Conservation (phyloP, 2,888 invertebrate species). For the Camponotus fellah region DNA sequence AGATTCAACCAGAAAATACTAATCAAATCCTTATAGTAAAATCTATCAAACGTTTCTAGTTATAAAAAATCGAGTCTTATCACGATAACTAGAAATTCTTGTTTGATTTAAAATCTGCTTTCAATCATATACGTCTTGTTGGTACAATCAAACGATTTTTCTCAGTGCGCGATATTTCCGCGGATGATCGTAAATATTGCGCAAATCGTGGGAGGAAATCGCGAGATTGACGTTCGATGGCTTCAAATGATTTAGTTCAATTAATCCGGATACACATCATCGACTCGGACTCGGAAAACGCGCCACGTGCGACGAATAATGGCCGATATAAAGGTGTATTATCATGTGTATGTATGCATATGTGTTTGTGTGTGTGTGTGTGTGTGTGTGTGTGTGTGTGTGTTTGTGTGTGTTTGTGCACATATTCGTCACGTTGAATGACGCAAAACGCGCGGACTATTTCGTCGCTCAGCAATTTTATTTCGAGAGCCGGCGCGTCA, state of each 20-base stretch:
- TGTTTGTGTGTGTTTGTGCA: not conserved
- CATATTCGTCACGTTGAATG: slow-evolving; percentile 68
- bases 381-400: not conserved
- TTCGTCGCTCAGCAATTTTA: slow-evolving; percentile 80
- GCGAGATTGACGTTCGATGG: not conserved
- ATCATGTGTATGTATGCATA: not conserved
- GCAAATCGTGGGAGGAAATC: not conserved
- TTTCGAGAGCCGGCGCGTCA: slow-evolving; percentile 73
- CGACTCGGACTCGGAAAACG: slow-evolving; percentile 25
- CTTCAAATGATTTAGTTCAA: slow-evolving; percentile 58
- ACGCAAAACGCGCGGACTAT: slow-evolving; percentile 81
- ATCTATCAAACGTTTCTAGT: too few relatives aligned
- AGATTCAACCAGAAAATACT: too few relatives aligned
- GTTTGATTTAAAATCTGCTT: too few relatives aligned
- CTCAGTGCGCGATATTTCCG: too few relatives aligned
- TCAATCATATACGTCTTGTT: too few relatives aligned
- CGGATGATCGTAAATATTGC: not conserved
- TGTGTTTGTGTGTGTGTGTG: not conserved
- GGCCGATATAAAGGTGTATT: slow-evolving; percentile 36
- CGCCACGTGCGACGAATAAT: slow-evolving; percentile 56
- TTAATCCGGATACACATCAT: slow-evolving; percentile 62
- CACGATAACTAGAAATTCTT: too few relatives aligned
- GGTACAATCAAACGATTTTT: too few relatives aligned
- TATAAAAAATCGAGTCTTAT: too few relatives aligned
- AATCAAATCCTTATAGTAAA: too few relatives aligned